A percentile compares a stretch with the other conserved stretches of the same genome.
Conservation (phyloP, 2,888 invertebrate species). For the Choreutis nemorana region DNA sequence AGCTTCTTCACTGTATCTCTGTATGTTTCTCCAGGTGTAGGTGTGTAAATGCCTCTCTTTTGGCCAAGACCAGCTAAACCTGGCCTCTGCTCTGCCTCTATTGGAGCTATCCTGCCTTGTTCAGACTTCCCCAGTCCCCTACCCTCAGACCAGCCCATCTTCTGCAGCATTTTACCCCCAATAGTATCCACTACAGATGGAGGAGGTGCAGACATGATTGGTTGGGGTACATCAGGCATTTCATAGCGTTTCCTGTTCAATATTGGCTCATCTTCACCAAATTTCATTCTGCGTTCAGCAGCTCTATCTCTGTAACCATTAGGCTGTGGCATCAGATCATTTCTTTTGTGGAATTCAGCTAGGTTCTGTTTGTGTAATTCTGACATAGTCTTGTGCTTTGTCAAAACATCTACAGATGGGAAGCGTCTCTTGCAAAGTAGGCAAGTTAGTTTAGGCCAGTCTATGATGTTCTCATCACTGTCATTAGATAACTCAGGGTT, state of each 20-base stretch:
- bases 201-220: conserved; percentile 59
- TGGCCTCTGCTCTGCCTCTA: conserved; percentile 77
- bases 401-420: conserved; percentile 85
- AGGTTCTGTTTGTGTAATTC: conserved; percentile 94
- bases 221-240: conserved; percentile 36
- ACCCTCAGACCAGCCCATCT: conserved; percentile 99
- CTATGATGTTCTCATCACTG: conserved; percentile 81
- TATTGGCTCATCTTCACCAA: conserved; percentile 83
- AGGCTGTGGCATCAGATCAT: conserved; percentile 32
- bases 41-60: conserved; percentile 78
- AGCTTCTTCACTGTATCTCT: conserved; percentile 90
- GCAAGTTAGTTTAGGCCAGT: conserved; percentile 91
- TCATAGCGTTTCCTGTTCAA: conserved; percentile 50
- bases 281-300: conserved; percentile 93
- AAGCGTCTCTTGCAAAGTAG: conserved; percentile 95
- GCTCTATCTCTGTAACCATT: conserved; percentile 90
- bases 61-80: conserved; percentile 88
- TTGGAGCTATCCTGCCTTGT: conserved; percentile 92
- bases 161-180: conserved; percentile 93
- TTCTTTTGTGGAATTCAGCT: conserved; percentile 54
- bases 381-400: conserved; percentile 92
- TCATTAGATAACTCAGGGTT: conserved; percentile 66
- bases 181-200: conserved; percentile 87
- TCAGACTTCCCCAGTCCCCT: conserved; percentile 93
- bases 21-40: conserved; percentile 85